These are phyloP conservation scores for Melanocharis versteri DNA, from an alignment of 2,113 vertebrate species.

Conservation along the genomic window DNA sequence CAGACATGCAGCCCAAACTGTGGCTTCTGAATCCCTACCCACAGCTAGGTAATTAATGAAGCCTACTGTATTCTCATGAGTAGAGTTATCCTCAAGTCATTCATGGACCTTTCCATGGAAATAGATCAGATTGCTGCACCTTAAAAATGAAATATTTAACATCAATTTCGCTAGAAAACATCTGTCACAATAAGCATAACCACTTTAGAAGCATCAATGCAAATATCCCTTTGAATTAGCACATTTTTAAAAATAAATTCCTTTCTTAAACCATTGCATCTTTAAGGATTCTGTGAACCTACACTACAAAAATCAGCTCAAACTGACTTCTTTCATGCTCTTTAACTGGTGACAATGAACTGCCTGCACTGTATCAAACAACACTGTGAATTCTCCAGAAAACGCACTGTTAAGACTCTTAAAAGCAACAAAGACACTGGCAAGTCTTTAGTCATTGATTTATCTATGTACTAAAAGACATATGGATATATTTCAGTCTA, in stretches of 20 bases:
- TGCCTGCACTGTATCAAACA: not conserved
- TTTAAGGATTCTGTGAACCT: not conserved
- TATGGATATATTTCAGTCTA: accelerated
- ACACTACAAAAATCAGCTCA: not conserved
- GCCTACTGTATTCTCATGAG: not conserved
- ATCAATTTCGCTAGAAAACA: not conserved
- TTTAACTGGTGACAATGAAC: not conserved
- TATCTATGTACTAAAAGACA: not conserved
- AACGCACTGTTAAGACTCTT: not conserved
- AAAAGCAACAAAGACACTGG: not conserved
- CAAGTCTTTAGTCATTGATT: not conserved
- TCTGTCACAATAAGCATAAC: not conserved
- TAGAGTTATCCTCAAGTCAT: not conserved
- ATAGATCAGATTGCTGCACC: not conserved
- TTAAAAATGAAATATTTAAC: not conserved
- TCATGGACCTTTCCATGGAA: not conserved
- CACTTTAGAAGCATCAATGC: not conserved
- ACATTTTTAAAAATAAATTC: not conserved
- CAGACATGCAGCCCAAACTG: not conserved
- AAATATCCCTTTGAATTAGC: not conserved
- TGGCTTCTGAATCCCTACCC: not conserved
- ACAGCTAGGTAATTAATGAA: conserved; percentile 27
- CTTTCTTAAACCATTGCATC: not conserved
- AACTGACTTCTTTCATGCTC: not conserved
- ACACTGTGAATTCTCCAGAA: not conserved